Base-by-base conservation (phyloP, 1,140 invertebrate species). In the Coelopa frigida region DNA sequence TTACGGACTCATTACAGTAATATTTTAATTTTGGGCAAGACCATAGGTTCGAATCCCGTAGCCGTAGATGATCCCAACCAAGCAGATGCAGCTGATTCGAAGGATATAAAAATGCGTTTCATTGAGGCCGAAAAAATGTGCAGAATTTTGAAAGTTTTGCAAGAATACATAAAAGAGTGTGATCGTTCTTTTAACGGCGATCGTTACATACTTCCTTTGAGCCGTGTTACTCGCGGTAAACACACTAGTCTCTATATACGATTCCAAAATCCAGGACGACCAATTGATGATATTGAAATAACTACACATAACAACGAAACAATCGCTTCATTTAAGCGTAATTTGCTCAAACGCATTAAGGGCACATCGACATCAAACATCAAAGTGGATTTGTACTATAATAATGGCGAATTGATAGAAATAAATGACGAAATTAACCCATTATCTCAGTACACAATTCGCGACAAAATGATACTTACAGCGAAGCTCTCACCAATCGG, bases 91-190 rank as follows among this genome's bases (percentile, higher is more conserved):
- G 53, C 57, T 33, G 58, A 62, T 24, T 62, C 57, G 0, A 69
- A 66, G 48, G 67, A 70, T 44, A 54, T 54, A 1, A 64, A 67
- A 44, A 57, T 66, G 53, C 57, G 63, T 6, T 63, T 59, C 54
- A 77, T 81, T 26, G 89, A 93, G 64, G 83, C 87, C n/a, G 81
- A 86, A 37, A 83, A 87, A 70, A 91, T 96, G 82, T 94, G 92
- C 68, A 80, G 94, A 48, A 87, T 98, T 18, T 80, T 98, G 61
- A 89, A 91, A 74, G 92, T 96, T 55, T 78, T 98, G 49, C 85
- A 90, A 59, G 93, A 97, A 73, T 98, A 98, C 67, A 84, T 98
- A 44, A 87, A 84, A 49, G 93, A 98, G 72, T 97, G 93, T 76
- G 94, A 98, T 75, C 83, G 84, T 46, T 84, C 88, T 45, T 97